Base-by-base conservation (phyloP, 2,888 invertebrate species). In the Papilio demoleus region DNA sequence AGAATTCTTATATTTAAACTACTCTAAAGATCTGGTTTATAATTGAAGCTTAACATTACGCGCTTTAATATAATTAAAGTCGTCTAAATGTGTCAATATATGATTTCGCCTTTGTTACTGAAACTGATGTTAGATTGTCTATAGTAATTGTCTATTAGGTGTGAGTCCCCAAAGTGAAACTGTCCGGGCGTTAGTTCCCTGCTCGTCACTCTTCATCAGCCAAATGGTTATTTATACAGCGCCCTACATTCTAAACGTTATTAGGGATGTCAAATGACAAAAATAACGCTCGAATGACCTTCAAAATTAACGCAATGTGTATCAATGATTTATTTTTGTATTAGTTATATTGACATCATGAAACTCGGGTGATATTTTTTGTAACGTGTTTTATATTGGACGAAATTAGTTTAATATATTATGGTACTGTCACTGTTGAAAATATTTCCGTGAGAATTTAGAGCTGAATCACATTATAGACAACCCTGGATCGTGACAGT, bases 121-220 rank as follows among this genome's bases (percentile, higher is more conserved):
- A 65, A 24, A 67, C 64, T 71, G 65, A 62, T 70, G 72, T 71
- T 71, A 68, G 50, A 70, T 73, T 68, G 70, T 70, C 73, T 67
- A 53, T 70, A 63, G 77, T 80, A 81, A 81, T 81, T 80, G 81
- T 73, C 83, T 83, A 83, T 84, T 84, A 82, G 78, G 76, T 70
- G 71, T 71, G 71, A 70, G 72, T 76, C 78, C 76, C 76, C 74
- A 74, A 73, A 79, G 79, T 77, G 78, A 75, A 79, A 76, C 77
- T 76, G 74, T 75, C 70, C 79, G 70, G 72, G 76, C 76, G 76
- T 74, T 74, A 75, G 84, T 82, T 85, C 88, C 86, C 87, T 79
- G 74, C 76, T 85, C 81, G 86, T 88, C 88, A 87, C 76, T 88
- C 87, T 85, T 88, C 85, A 87, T 88, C 81, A 83, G 73, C 64